These are phyloP conservation scores for Xenops minutus DNA, from an alignment of 2,797 vertebrate species.

Conservation along the genomic window DNA sequence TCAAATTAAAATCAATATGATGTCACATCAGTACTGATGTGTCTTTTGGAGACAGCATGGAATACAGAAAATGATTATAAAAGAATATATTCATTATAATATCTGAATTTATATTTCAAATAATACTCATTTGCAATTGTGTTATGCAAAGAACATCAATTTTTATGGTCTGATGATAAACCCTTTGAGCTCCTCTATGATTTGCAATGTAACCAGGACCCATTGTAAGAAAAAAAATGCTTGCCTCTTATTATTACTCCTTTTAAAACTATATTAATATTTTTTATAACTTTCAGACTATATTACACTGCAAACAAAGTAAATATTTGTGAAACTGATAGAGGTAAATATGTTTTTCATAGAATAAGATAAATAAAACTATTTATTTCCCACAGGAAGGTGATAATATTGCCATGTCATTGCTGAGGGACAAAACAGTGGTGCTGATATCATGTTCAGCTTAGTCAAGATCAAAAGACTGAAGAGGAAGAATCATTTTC, in stretches of 20 bases:
- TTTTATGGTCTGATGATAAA: background rate
- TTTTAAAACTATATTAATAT: background rate
- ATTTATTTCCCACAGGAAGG: background rate
- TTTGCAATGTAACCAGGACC: background rate
- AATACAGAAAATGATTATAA: background rate
- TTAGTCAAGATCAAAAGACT: background rate
- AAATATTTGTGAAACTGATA: background rate
- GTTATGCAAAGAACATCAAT: background rate
- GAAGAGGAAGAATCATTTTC: background rate
- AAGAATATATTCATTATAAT: background rate
- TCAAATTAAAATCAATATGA: constrained; percentile 28
- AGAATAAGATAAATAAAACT: background rate
- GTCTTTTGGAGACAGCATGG: background rate
- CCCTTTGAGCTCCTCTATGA: background rate
- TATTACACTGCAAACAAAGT: background rate
- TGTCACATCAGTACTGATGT: background rate
- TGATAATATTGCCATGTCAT: background rate
- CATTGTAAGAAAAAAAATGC: background rate
- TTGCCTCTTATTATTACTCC: background rate
- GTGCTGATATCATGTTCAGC: background rate
- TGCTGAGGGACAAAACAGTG: background rate
- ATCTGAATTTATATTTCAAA: background rate
- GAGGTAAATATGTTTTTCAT: background rate
- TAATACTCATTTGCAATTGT: background rate
- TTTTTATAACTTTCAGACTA: background rate